Conservation (phyloP, 2,888 invertebrate species). For the Entomobrya multifasciata region DNA sequence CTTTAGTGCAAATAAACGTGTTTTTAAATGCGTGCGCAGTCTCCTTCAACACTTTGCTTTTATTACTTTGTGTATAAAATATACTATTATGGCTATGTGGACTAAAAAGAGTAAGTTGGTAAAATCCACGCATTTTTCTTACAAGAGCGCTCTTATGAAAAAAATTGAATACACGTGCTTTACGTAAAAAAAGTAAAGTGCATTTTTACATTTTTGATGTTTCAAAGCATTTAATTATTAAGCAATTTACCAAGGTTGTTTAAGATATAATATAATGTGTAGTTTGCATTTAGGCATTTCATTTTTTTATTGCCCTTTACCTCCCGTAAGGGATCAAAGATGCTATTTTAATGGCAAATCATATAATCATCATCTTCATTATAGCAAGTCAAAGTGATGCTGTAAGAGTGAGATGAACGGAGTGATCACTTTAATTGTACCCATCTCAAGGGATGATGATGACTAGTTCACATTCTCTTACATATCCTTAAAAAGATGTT, state of each 20-base stretch:
- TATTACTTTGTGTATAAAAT: conserved; percentile 22
- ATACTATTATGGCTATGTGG: not conserved
- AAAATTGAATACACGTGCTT: conserved; percentile 55
- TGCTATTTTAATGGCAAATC: conserved; percentile 19
- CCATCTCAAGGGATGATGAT: conserved; percentile 24
- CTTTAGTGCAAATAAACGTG: conserved; percentile 32
- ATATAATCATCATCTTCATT: conserved; percentile 14
- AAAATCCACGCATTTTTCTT: conserved; percentile 37
- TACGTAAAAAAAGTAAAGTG: conserved; percentile 5
- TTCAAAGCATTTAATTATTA: conserved; percentile 69
- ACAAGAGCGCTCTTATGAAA: conserved; percentile 43
- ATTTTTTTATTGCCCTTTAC: conserved; percentile 28
- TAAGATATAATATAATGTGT: not conserved
- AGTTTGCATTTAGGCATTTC: conserved; percentile 17
- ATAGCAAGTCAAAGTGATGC: not conserved
- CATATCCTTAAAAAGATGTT: conserved; percentile 64
- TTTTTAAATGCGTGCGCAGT: conserved; percentile 28
- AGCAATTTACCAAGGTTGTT: conserved; percentile 67
- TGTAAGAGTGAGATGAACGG: too few species aligned
- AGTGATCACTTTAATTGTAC: not conserved
- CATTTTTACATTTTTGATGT: conserved; percentile 35
- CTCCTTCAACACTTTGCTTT: conserved; percentile 34
- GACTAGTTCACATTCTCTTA: conserved; percentile 54
- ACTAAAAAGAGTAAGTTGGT: not conserved
- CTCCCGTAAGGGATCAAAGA: not conserved